Base-by-base conservation (phyloP, 2,888 invertebrate species). In the Brenthis hecate region DNA sequence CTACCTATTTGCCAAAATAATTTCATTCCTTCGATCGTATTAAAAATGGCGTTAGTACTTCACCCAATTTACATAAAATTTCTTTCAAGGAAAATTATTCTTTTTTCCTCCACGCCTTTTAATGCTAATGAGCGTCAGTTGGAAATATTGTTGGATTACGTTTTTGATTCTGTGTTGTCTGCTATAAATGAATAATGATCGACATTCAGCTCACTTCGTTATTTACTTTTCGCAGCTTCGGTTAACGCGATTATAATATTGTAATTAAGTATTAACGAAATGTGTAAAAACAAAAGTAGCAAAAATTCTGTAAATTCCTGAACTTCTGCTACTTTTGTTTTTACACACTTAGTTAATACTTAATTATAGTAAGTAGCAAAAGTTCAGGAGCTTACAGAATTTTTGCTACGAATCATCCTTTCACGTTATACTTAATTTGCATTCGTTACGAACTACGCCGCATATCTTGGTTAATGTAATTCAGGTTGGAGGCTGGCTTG, bases 41-140 rank as follows among this genome's bases (percentile, higher is more conserved):
- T 84, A 84, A 82, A 85, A 85, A 81, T 83, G 78, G 83, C 80
- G 78, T 77, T 64, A 78, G 82, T 85, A 82, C 83, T 85, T 86
- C 80, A 78, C 77, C 80, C 83, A 88, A 91, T 91, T 90, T 89
- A 86, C 88, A 89, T 90, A 85, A 88, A 88, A 88, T 87, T 88
- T 88, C 85, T 84, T 83, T 80, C 81, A 85, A 84, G 85, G 80
- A 82, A 82, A 84, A 82, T 86, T 86, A 85, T 85, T 80, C 83
- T 85, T 86, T 84, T 43, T 84, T 85, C 80, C 80, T 80, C 67
- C 57, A 75, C 81, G 83, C 84, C 85, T 86, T 84, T 85, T 83
- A 85, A 88, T 88, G 86, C 85, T 88, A 89, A 91, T 88, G 87
- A 88, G 85, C 85, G 86, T 82, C 81, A 84, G 85, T 85, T 82